Base-by-base conservation (phyloP, 1,140 invertebrate species). In the Papilio xuthus region DNA sequence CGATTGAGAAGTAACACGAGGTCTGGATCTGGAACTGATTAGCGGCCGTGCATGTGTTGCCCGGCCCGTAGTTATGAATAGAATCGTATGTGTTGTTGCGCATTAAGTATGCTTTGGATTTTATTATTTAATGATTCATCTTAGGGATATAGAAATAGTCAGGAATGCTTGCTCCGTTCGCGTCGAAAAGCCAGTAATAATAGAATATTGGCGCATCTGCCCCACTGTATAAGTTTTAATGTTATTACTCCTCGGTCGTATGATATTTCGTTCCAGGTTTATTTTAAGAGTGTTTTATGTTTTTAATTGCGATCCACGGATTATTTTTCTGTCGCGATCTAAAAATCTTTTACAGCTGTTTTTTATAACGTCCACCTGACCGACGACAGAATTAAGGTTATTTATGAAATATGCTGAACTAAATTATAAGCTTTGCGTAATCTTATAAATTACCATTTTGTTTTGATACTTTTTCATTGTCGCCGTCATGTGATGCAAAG, bases 61-160 rank as follows among this genome's bases (percentile, higher is more conserved):
- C 81, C 85, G 81, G 85, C 83, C 84, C 80, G 84, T 84, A 82
- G 81, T 88, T 87, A 86, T 85, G 89, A 89, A 92, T 85, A 89
- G 87, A 90, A 83, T 75, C 83, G 83, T 87, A 85, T 88, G 88
- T 92, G 90, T 87, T 86, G 86, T 88, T 83, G 86, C 88, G 91
- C 91, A 93, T 94, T 93, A 94, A 94, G 92, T 93, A 91, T 91
- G 92, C 91, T 93, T 92, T 90, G 83, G 88, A 94, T 94, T 94
- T 94, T 94, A 93, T 94, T 93, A 94, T 93, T 94, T 93, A 94
- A 94, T 93, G 92, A 94, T 93, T 94, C 92, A 94, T 94, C 91
- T 92, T 92, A 92, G 90, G 90, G 91, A 90, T 93, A 91, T 94
- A 91, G 92, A 94, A 94, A 94, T 93, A 94, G 91, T 92, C 84